Evolutionary conservation across 2,888 invertebrate species (phyloP), one percentile per base, ranked within the genome.

Genomic region (Encarsia formosa): DNA sequence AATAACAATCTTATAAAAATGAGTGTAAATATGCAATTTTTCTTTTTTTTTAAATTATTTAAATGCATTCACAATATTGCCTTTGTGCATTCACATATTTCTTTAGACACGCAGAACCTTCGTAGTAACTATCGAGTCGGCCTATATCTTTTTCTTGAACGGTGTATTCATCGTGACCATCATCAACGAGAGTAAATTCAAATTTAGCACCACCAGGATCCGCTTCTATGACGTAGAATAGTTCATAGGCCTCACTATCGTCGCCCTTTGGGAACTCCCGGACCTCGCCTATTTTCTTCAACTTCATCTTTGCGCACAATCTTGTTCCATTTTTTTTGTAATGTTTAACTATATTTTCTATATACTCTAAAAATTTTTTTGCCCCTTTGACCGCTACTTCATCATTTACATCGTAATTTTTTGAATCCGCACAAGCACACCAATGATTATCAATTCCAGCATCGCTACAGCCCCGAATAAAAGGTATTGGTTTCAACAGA

Each of bases 401-500:
- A 43, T 81, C 79, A 40, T 75, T 70, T 5, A 65, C 62, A 53
- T 77, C 71, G 52, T 77, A 66, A 15, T 77, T 66, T 57, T 78
- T 75, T 62, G 84, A 80, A 19, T 81, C 80, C 48, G 82, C 79
- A 64, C 89, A 90, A 49, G 86, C 83, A 67, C 89, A 89, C 88
- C 88, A 89, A 65, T 88, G 87, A 34, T 82, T 78, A 8, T 78
- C 77, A 46, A 90, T 83, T 1, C 79, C 80, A 5, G 81, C 84
- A 49, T 88, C 83, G 31, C 75, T 74, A 63, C 90, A 91, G 2
- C 84, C 83, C 20, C 90, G 78, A 54, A 81, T 79, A 31, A 69
- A 69, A 11, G 79, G 78, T 2, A 86, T 77, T 23, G 78, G 75
- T 32, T 75, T 68, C 46, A 90, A 81, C 46, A 89, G 63, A 49